These are phyloP conservation scores for Phymastichus coffea DNA, from an alignment of 1,140 invertebrate genomes.

Conservation along the genomic window DNA sequence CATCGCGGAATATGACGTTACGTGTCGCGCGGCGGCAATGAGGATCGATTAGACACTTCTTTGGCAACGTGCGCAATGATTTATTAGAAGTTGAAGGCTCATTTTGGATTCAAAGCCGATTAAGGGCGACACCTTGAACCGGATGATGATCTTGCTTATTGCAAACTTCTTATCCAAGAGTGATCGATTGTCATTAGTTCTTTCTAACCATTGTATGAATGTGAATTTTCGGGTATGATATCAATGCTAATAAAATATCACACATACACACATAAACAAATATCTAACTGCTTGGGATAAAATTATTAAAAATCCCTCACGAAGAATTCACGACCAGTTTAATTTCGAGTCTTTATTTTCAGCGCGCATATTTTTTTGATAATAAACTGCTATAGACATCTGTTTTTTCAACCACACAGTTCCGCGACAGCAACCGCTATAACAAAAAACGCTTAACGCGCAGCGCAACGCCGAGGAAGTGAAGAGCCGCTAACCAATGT, in stretches of 20 bases:
- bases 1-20: constrained; percentile 4
- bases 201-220: too few species aligned
- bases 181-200: constrained; percentile 4
- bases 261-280: too few species aligned
- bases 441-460: neutral
- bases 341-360: too few species aligned
- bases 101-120: constrained; percentile 4
- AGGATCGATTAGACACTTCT: constrained; percentile 36
- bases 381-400: too few species aligned
- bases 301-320: too few species aligned
- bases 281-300: too few species aligned
- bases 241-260: too few species aligned
- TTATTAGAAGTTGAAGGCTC: constrained; percentile 32
- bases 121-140: neutral
- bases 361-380: too few species aligned
- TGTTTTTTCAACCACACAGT: too few species aligned
- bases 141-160: neutral
- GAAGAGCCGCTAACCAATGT: neutral
- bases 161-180: neutral
- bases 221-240: too few species aligned
- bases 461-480: neutral
- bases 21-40: constrained; percentile 24
- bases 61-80: constrained; percentile 38
- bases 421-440: too few species aligned
- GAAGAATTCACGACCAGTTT: too few species aligned